Evolutionary conservation across 2,797 vertebrate genomes (phyloP).

Genomic region (Psittacula derbiana): DNA sequence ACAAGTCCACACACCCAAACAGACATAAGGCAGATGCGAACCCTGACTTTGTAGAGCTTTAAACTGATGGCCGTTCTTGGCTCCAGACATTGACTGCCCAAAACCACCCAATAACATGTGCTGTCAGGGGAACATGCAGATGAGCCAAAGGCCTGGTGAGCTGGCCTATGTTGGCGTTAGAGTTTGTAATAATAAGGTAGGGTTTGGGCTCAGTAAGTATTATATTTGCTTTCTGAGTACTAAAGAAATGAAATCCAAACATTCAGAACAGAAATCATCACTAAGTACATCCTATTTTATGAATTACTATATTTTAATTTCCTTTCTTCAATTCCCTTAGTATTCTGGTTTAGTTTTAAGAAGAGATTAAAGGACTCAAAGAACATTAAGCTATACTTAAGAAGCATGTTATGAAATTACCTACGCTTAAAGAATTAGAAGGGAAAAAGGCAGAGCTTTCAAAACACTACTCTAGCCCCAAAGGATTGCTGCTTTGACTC

Average conservation of each 20-base stretch:
- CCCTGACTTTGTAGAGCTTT: not conserved
- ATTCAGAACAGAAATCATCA: not conserved
- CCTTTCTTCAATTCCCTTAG: not conserved
- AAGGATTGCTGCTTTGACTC: not conserved
- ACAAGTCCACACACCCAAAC: not conserved
- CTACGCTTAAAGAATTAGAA: not conserved
- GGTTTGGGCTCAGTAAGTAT: not conserved
- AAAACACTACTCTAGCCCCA: not conserved
- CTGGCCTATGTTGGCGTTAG: fast-evolving
- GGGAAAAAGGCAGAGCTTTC: not conserved
- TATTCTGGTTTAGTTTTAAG: not conserved
- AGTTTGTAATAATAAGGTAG: not conserved
- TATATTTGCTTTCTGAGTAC: not conserved
- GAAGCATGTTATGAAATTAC: not conserved
- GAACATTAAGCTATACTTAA: not conserved
- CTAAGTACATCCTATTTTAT: not conserved
- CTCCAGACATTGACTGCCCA: not conserved
- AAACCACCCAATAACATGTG: not conserved
- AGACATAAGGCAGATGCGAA: not conserved
- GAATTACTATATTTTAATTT: not conserved
- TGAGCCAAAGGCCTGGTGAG: not conserved
- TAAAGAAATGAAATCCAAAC: not conserved
- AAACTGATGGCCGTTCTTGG: not conserved
- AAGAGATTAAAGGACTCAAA: not conserved
- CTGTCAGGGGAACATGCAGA: not conserved